phyloP scores from a whole-genome alignment of 2,888 invertebrate genomes.

The Pristionchus exspectatus region DNA sequence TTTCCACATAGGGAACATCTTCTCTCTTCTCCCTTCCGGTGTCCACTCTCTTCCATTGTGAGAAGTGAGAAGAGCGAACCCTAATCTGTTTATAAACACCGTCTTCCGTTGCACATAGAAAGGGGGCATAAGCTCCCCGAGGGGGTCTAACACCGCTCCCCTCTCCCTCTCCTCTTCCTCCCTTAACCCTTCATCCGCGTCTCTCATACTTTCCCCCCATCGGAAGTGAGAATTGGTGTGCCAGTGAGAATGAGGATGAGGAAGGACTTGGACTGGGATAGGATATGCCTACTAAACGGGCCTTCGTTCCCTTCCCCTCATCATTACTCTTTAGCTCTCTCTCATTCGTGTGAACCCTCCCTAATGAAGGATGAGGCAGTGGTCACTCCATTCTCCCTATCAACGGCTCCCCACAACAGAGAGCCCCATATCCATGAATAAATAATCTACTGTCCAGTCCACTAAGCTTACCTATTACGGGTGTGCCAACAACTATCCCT shows the following conservation, averaged over 20 bases:
- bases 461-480: neutral
- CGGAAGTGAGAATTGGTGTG: conserved; percentile 50
- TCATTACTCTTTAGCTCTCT: neutral
- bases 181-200: neutral
- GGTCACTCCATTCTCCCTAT: conserved; percentile 7
- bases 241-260: conserved; percentile 39
- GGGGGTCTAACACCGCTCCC: conserved; percentile 43
- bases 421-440: conserved; percentile 30
- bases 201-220: conserved; percentile 12
- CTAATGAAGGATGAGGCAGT: neutral
- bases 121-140: conserved; percentile 7
- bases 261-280: neutral
- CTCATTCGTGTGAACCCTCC: neutral
- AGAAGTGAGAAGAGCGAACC: conserved; percentile 32
- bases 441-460: neutral
- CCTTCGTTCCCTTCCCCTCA: neutral
- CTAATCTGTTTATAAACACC: conserved; percentile 54
- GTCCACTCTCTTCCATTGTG: conserved; percentile 12
- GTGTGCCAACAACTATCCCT: neutral
- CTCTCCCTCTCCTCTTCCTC: neutral
- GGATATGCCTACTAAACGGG: neutral
- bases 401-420: conserved; percentile 24
- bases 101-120: neutral
- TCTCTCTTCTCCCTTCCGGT: conserved; percentile 32
- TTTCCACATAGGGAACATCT: neutral